Evolutionary conservation across 2,797 vertebrate genomes (phyloP), one percentile per base, ranked within the genome.

Genomic region (Chelmon rostratus): DNA sequence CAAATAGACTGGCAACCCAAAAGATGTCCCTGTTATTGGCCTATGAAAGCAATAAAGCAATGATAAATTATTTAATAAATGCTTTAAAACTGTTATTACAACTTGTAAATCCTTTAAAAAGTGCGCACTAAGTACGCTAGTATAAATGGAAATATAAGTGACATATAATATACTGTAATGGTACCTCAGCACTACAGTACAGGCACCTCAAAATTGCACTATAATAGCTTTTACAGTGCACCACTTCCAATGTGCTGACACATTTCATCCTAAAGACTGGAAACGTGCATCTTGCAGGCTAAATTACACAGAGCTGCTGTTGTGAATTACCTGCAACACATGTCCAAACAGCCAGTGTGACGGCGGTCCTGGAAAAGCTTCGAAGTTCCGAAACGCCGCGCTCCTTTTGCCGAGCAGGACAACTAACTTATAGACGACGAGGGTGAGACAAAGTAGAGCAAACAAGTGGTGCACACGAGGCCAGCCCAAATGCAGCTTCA

Each of bases 271-370:
- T 18, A 33, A 16, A 53, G 6, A 11, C 54, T 1, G 6, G 16
- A 56, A 18, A 16, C 21, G 3, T 10, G 1, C 1, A 9, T 7
- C 21, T 25, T 8, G 13, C 4, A 12, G 59, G 8, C 7, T 42
- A 10, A 40, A 11, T 13, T 31, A 31, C 4, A 28, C 0, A 31
- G 31, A 31, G 28, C 31, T 47, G 38, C 8, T 28, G 49, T 9
- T 18, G 8, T 37, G 21, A 28, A 13, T 87, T 89, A 95, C 95
- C 87, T 94, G 56, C 0, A 70, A 7, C 0, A 90, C 79, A 28
- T 96, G 82, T 63, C 95, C 95, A 10, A 92, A 86, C 0, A 96
- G 83, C 93, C 95, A 95, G 83, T 95, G 92, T 2, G 1, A 12
- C 3, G 83, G 91, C 2, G 95, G 95, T 70, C 95, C 94, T 1